Conservation (phyloP, 2,888 invertebrate species). For the Callimorpha dominula region DNA sequence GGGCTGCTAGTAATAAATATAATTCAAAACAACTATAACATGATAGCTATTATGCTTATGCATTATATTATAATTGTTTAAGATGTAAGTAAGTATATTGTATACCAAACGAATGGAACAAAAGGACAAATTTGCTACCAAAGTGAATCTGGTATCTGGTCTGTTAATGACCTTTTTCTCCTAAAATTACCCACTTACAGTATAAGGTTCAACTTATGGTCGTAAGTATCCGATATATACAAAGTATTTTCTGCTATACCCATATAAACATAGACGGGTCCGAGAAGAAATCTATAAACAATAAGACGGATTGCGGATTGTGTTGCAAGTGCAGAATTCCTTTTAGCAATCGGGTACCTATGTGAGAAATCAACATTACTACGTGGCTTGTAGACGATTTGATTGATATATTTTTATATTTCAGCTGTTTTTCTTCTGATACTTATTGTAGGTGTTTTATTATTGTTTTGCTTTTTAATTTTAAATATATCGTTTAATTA, state of each 20-base stretch:
- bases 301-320: slow-evolving; percentile 20
- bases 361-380: not conserved
- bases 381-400: not conserved
- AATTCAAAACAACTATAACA: too few species aligned
- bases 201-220: not conserved
- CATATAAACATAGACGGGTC: not conserved
- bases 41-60: too few species aligned
- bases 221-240: not conserved
- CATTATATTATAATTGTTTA: too few species aligned
- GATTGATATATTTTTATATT: not conserved
- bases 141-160: too few species aligned
- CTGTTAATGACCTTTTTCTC: not conserved
- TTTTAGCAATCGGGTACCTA: not conserved
- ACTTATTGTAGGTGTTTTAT: not conserved
- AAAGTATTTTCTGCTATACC: not conserved
- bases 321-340: slow-evolving; percentile 8
- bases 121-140: too few species aligned
- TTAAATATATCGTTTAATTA: too few species aligned
- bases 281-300: slow-evolving; percentile 16
- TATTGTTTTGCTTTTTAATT: not conserved
- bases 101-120: too few species aligned
- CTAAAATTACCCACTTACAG: not conserved
- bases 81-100: too few species aligned
- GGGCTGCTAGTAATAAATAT: too few species aligned
- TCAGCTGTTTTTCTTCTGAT: not conserved